Evolutionary conservation across 1,140 invertebrate genomes (phyloP).

Genomic region (Phymorhynchus buccinoides): DNA sequence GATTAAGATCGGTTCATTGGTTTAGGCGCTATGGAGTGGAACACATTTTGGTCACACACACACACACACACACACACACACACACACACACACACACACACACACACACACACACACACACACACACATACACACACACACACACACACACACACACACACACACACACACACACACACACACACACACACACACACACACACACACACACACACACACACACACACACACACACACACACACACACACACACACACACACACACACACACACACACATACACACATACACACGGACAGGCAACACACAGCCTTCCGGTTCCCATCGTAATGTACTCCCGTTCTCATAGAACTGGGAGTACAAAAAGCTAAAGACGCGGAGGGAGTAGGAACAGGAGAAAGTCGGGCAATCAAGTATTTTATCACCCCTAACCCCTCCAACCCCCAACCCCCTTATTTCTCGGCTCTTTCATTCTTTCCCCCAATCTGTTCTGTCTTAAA

Average conservation of each 20-base stretch:
- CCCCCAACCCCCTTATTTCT: too few species aligned
- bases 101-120: conserved; percentile 10
- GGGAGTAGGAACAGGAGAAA: too few species aligned
- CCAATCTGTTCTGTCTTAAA: too few species aligned
- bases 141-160: not conserved
- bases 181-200: not conserved
- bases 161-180: conserved; percentile 10
- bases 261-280: not conserved
- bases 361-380: too few species aligned
- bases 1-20: too few species aligned
- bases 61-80: not conserved
- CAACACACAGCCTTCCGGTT: too few species aligned
- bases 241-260: not conserved
- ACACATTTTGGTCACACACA: not conserved
- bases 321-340: too few species aligned
- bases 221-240: not conserved
- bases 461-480: too few species aligned
- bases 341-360: too few species aligned
- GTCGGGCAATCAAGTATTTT: too few species aligned
- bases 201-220: not conserved
- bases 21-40: too few species aligned
- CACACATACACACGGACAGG: not conserved
- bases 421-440: too few species aligned
- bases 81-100: conserved; percentile 10
- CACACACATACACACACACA: not conserved